phyloP scores from a whole-genome alignment of 2,113 vertebrate species.

The Plestiodon gilberti region DNA sequence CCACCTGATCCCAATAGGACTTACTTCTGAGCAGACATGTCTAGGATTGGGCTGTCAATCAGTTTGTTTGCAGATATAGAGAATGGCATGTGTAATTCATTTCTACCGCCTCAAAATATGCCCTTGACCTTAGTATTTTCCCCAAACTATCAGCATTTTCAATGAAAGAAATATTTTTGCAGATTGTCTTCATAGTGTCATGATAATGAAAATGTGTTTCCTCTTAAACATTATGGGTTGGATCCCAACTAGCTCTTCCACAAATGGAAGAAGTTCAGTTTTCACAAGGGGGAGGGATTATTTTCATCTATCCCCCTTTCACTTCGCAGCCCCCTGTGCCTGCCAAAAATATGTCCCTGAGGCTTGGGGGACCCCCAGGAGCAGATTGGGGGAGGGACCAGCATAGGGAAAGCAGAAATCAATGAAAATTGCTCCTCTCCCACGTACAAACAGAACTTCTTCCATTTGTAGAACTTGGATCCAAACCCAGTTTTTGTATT shows the following conservation, averaged over 20 bases:
- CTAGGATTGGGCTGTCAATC: neutral
- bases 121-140: neutral
- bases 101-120: neutral
- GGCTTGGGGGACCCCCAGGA: too few relatives aligned
- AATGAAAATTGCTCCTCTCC: too few relatives aligned
- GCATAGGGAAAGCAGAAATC: too few relatives aligned
- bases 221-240: neutral
- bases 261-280: too few relatives aligned
- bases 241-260: too few relatives aligned
- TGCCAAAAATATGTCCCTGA: too few relatives aligned
- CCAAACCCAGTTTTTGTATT: neutral
- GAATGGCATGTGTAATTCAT: neutral
- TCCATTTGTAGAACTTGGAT: neutral
- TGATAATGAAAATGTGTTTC: neutral
- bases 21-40: neutral
- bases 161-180: neutral
- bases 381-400: too few relatives aligned
- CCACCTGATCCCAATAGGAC: neutral
- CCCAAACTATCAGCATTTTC: neutral
- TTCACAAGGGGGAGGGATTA: too few relatives aligned
- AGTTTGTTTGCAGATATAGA: too few relatives aligned
- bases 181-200: neutral
- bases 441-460: too few relatives aligned
- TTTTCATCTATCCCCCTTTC: too few relatives aligned
- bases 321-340: too few relatives aligned